Base-by-base conservation (phyloP, 2,797 vertebrate genomes). In the Echeneis naucrates region DNA sequence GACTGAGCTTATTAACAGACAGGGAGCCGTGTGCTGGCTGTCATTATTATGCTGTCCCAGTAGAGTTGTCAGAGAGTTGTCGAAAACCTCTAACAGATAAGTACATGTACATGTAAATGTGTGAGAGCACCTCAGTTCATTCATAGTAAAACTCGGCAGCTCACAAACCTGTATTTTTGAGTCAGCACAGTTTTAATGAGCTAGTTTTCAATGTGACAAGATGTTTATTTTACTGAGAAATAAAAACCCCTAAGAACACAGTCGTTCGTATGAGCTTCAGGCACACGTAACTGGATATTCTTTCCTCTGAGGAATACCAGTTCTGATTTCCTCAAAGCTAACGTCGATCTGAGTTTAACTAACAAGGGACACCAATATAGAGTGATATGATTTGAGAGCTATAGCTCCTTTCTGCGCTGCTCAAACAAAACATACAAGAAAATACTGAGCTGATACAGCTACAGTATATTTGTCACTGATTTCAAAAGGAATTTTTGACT, bases 1-100 rank as follows among this genome's bases (percentile, higher is more conserved):
- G 69, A 26, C 21, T 9, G 12, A 60, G 81, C 66, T 81, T 88
- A 86, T 86, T 75, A 78, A 83, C 81, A 89, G 85, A 91, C 79
- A 76, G 77, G 81, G 82, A 78, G 85, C 80, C 42, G 78, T 74
- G 85, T 8, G 86, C 84, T 80, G 84, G 78, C 86, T 90, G 88
- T 92, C 90, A 90, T 83, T 84, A 60, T 72, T 59, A 71, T 19
- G 56, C 35, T 21, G 48, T 55, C 33, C 47, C 76, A 57, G 54
- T 21, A 48, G 57, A 82, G 40, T 42, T 42, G 40, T 52, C 69
- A 17, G 30, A 61, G 30, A 61, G 30, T 50, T 65, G 83, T 73
- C 73, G 60, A 71, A 61, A 50, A 67, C 5, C 42, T 32, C 32
- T 53, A 32, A 4, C 32, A 52, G 24, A 42, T 2, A 2, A 66